Conservation (phyloP, 1,140 invertebrate genomes). For the Tigriopus japonicus region DNA sequence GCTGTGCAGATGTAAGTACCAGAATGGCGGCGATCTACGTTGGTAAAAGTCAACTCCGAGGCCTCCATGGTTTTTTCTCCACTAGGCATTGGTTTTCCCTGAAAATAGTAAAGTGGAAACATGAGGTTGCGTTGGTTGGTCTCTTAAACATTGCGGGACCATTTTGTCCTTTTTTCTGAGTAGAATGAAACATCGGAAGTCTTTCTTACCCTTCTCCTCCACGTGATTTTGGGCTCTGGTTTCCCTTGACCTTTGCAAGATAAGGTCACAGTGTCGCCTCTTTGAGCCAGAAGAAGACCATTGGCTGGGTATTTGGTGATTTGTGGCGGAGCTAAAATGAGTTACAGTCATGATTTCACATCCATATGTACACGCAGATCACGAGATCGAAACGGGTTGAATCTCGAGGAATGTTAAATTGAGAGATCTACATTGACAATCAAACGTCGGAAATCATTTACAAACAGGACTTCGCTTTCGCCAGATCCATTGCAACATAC, state of each 20-base stretch:
- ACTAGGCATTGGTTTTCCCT: conserved; percentile 2
- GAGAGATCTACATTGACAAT: no score
- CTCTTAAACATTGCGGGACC: background rate
- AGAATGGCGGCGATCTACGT: background rate
- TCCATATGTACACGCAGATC: no score
- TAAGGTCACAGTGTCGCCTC: background rate
- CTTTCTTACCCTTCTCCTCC: background rate
- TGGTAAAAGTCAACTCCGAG: background rate
- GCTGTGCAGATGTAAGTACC: conserved; percentile 4
- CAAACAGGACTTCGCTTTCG: no score
- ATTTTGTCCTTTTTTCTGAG: background rate
- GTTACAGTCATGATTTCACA: no score
- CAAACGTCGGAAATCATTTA: no score
- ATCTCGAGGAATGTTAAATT: no score
- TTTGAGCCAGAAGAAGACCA: background rate
- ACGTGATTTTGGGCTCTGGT: background rate
- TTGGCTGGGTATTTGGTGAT: background rate
- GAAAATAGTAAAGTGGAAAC: background rate
- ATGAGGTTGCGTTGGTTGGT: background rate
- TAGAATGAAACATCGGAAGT: background rate
- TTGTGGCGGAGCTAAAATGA: background rate
- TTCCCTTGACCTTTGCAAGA: background rate
- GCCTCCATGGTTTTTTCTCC: background rate
- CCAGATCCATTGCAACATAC: no score
- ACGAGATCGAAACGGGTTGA: no score